Evolutionary conservation across 2,113 vertebrate species (phyloP), one percentile per base, ranked within the genome.

Genomic region (Irena cyanogastra): DNA sequence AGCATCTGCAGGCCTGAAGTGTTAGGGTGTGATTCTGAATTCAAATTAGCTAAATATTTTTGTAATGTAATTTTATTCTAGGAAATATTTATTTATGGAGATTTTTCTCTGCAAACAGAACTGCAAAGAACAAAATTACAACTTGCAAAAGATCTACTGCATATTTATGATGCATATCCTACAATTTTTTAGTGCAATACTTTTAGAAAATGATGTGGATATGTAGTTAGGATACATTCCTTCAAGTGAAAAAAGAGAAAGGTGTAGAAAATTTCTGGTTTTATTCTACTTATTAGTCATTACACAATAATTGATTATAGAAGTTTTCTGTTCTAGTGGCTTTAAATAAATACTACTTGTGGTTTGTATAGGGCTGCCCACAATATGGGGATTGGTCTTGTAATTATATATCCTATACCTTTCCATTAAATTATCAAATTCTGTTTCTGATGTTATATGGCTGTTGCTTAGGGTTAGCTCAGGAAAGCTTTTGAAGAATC

Each of bases 1-100:
- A 94, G 91, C 91, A 90, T 93, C 85, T 93, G 85, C 54, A 71
- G 52, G 21, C 53, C 33, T 94, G 45, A 91, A 94, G 71, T 87
- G 74, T 18, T 88, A 59, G 31, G 16, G 70, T 52, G 68, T 74
- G 78, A 45, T 77, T 93, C 70, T 88, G 84, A 91, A 93, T 94
- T 76, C 70, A 90, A 96, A 97, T 91, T 16, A 91, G n/a, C 18
- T 72, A 41, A 69, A 85, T 53, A 59, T 76, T 87, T 91, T 56
- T 87, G 22, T 53, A 79, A 85, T 28, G 16, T 37, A 60, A 64
- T 87, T 84, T 91, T 33, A 26, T 87, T 85, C 31, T 61, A 81
- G 53, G 71, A 94, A 93, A 84, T 83, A 81, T 26, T 83, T 83
- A 69, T 78, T 87, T 83, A 41, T 79, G 65, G 49, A 75, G 22